A percentile compares a stretch with the other conserved stretches of the same genome.
phyloP scores from a whole-genome alignment of 1,140 invertebrate genomes.

The Drosophila funebris region DNA sequence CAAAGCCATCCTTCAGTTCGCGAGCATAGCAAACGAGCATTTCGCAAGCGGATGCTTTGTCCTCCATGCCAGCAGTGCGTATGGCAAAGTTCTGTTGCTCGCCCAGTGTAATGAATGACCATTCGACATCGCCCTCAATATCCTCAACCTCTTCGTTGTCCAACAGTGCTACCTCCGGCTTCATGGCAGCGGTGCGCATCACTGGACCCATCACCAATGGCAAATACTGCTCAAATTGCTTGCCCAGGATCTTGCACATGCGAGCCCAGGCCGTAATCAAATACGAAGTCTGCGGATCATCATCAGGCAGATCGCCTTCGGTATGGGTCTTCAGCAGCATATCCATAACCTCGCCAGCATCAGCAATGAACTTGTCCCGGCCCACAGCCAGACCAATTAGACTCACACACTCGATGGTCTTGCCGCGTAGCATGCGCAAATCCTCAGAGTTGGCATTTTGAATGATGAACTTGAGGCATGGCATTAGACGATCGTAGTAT shows the following conservation, averaged over 20 bases:
- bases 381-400: slow-evolving; percentile 99
- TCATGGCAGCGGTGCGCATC: slow-evolving; percentile 96
- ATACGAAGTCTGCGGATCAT: slow-evolving; percentile 99
- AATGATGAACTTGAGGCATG: slow-evolving; percentile 86
- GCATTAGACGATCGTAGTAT: slow-evolving; percentile 32
- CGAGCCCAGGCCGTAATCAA: slow-evolving; percentile 99
- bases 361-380: slow-evolving; percentile 95
- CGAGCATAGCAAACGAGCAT: slow-evolving; percentile 99
- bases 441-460: slow-evolving; percentile 95
- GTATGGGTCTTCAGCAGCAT: slow-evolving; percentile 96
- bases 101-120: slow-evolving; percentile 98
- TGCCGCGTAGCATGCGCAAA: slow-evolving; percentile 94
- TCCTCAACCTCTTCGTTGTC: slow-evolving; percentile 96
- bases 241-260: slow-evolving; percentile 98
- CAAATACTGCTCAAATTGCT: slow-evolving; percentile 98
- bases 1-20: slow-evolving; percentile 98
- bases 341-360: slow-evolving; percentile 98
- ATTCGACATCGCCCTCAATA: slow-evolving; percentile 95
- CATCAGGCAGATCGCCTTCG: slow-evolving; percentile 92
- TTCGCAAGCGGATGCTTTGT: slow-evolving; percentile 99
- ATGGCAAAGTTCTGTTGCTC: slow-evolving; percentile 98
- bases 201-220: slow-evolving; percentile 99
- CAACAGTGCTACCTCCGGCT: slow-evolving; percentile 98
- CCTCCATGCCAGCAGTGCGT: slow-evolving; percentile 95
- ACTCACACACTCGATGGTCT: slow-evolving; percentile 99